Base-by-base conservation (phyloP, 2,797 vertebrate species). In the Podarcis siculus region DNA sequence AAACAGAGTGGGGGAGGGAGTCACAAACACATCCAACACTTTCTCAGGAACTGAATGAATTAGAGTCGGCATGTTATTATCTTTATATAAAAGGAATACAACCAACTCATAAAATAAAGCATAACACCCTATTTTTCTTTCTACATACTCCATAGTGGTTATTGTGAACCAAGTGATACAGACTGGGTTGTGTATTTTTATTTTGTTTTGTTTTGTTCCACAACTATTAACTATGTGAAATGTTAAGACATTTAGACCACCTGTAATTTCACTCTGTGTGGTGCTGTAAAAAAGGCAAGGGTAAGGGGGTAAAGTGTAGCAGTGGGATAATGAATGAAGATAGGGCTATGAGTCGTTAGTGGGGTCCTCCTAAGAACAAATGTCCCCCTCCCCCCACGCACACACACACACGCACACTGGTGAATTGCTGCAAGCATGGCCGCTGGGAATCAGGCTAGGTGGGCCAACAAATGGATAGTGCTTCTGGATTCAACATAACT, bases 381-480 rank as follows among this genome's bases (percentile, higher is more conserved):
- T 94, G 95, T 96, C 96, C 94, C 96, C 66, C 37, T 17, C 17
- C 80, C 45, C 9, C 12, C 87, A 13, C 75, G 13, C 55, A 49
- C 37, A 17, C 83, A 35, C 42, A 69, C 45, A 42, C 23, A 94
- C 94, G 94, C 88, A 94, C 35, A 95, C 71, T 91, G 82, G 91
- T 94, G 91, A 96, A 92, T 91, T 95, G 96, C 94, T 96, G 96
- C 96, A 94, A 87, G 93, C 85, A 71, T 93, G 95, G 95, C 95
- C 94, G 94, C 94, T 93, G 88, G 91, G 92, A 90, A 92, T 93
- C 91, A 95, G 96, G 93, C 95, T 95, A 96, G 93, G 95, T 89
- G 96, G 97, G 97, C 97, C 96, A 97, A 96, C 91, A 97, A 98
- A 97, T 96, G 95, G 95, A 97, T 95, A 96, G 96, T 96, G 97